Evolutionary conservation across 2,113 vertebrate species (phyloP).

Genomic region (Dolichallabes microphthalmus): DNA sequence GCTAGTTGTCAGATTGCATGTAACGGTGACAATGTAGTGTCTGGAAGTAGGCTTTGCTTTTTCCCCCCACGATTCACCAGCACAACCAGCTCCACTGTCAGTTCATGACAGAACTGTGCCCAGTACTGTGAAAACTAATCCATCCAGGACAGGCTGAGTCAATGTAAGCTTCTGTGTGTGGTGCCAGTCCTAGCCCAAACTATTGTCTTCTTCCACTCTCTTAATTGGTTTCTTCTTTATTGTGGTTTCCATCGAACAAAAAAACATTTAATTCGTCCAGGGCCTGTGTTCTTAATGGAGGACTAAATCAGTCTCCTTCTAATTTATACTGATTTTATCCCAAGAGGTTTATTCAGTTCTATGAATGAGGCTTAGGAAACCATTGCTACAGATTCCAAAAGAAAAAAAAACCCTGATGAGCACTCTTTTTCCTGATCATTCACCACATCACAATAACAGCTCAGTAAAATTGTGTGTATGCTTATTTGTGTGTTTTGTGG

Average conservation of each 20-base stretch:
- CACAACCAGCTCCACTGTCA: slow-evolving; percentile 1
- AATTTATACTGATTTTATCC: background rate
- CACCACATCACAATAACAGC: background rate
- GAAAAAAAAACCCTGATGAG: background rate
- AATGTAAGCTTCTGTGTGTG: slow-evolving; percentile 6
- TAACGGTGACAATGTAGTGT: slow-evolving; percentile 16
- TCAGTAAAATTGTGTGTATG: background rate
- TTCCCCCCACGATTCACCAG: background rate
- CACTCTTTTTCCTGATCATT: background rate
- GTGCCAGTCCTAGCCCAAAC: background rate
- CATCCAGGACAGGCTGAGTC: slow-evolving; percentile 8
- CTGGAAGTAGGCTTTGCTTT: slow-evolving; percentile 13
- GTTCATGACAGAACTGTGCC: background rate
- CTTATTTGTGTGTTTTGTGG: background rate
- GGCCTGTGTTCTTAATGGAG: background rate
- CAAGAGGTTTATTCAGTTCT: background rate
- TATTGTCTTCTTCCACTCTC: background rate
- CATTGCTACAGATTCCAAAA: background rate
- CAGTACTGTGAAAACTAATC: slow-evolving; percentile 12
- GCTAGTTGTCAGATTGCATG: slow-evolving; percentile 16
- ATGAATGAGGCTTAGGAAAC: background rate
- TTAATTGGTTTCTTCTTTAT: background rate
- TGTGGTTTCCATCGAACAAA: background rate
- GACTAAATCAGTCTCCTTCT: background rate
- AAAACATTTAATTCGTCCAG: background rate